Percentiles rank a stretch among this genome's conserved stretches.
Conservation (phyloP, 2,888 invertebrate genomes). For the Plusia festucae region DNA sequence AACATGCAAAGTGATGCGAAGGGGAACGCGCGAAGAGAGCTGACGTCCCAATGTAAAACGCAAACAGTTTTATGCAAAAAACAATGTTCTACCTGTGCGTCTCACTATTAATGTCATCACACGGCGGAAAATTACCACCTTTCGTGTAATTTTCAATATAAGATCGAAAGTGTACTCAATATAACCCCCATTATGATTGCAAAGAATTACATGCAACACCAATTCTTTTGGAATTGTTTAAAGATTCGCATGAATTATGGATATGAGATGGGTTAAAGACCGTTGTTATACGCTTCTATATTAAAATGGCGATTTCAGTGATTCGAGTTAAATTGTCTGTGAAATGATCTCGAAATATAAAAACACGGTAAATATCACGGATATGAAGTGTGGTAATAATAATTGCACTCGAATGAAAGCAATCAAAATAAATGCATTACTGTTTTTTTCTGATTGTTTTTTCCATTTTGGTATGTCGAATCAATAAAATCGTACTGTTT, state of each 20-base stretch:
- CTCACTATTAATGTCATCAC: slow-evolving; percentile 84
- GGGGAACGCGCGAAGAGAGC: slow-evolving; percentile 61
- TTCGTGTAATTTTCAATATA: slow-evolving; percentile 84
- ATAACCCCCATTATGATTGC: slow-evolving; percentile 71
- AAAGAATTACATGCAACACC: slow-evolving; percentile 72
- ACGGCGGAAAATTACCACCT: slow-evolving; percentile 85
- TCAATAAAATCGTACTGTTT: slow-evolving; percentile 49
- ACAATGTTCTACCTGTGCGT: slow-evolving; percentile 73
- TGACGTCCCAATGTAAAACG: slow-evolving; percentile 73
- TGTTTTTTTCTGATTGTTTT: slow-evolving; percentile 33
- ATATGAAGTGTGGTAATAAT: slow-evolving; percentile 45
- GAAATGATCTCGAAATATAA: slow-evolving; percentile 70
- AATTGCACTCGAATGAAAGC: slow-evolving; percentile 50
- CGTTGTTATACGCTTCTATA: slow-evolving; percentile 70
- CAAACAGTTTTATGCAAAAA: slow-evolving; percentile 79
- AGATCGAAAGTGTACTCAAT: slow-evolving; percentile 78
- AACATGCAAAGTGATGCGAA: slow-evolving; percentile 73
- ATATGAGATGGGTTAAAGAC: slow-evolving; percentile 74
- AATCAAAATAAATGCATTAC: slow-evolving; percentile 52
- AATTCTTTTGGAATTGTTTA: slow-evolving; percentile 71
- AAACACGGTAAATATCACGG: slow-evolving; percentile 55
- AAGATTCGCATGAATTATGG: slow-evolving; percentile 79
- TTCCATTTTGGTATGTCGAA: slow-evolving; percentile 43
- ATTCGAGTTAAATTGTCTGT: slow-evolving; percentile 79
- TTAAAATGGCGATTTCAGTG: slow-evolving; percentile 71